Percentiles rank a stretch among this genome's conserved stretches.
Conservation (phyloP, 2,797 vertebrate species). For the Halcyon chelicuti region DNA sequence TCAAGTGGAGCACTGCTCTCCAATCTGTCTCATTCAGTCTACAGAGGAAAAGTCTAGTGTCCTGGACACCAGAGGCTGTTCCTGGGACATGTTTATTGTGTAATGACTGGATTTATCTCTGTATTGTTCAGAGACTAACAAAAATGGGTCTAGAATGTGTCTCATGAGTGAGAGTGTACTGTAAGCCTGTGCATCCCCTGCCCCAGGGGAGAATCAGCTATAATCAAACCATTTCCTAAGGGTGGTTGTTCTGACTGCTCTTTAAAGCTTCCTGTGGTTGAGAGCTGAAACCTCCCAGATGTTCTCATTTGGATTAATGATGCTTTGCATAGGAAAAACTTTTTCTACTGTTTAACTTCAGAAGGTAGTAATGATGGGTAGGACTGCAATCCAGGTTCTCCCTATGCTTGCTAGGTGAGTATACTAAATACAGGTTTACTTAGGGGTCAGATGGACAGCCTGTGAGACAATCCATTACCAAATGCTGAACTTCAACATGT, state of each 20-base stretch:
- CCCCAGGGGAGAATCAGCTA: background rate
- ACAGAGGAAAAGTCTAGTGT: background rate
- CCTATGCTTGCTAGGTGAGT: background rate
- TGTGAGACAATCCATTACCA: background rate
- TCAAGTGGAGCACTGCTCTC: background rate
- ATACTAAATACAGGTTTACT: background rate
- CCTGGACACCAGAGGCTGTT: background rate
- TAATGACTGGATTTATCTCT: background rate
- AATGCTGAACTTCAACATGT: background rate
- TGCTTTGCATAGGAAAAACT: background rate
- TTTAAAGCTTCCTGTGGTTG: background rate
- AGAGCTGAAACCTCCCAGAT: background rate
- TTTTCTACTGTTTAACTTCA: background rate
- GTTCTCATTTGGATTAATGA: background rate
- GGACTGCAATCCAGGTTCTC: background rate
- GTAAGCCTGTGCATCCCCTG: background rate
- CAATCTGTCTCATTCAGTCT: accelerated
- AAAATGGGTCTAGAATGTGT: background rate
- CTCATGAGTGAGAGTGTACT: background rate
- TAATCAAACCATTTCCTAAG: background rate
- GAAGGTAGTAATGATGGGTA: background rate
- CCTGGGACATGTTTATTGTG: background rate
- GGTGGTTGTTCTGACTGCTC: background rate
- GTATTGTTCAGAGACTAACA: background rate
- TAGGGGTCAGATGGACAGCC: background rate